Conservation (phyloP, 1,140 invertebrate genomes). For the Agraylea sexmaculata region DNA sequence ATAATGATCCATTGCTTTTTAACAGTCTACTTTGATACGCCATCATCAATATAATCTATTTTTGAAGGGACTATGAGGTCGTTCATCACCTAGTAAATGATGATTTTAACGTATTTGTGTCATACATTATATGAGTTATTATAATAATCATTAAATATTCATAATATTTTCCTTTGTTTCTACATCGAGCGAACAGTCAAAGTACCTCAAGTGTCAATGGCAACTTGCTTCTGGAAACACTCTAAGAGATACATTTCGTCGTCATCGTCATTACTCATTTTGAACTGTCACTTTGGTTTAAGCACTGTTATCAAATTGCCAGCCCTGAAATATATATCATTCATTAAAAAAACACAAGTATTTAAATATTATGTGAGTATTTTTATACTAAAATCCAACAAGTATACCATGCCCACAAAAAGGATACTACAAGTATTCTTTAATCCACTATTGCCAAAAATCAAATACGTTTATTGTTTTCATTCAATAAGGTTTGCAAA, state of each 20-base stretch:
- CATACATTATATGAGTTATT: neutral
- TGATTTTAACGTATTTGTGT: neutral
- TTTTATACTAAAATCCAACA: no score
- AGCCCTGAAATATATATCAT: no score
- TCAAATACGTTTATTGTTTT: conserved; percentile 3
- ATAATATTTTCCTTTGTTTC: conserved; percentile 34
- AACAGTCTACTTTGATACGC: conserved; percentile 17
- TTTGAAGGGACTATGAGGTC: conserved; percentile 17
- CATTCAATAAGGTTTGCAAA: conserved; percentile 11
- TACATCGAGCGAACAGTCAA: no score
- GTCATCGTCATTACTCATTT: no score
- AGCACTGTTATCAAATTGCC: no score
- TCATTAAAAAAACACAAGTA: no score
- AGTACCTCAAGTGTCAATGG: conserved; percentile 66
- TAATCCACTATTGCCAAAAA: conserved; percentile 9
- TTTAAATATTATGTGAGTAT: no score
- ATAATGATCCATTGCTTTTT: conserved; percentile 16
- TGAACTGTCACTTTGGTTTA: no score
- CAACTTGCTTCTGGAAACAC: conserved; percentile 52
- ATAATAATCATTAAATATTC: neutral
- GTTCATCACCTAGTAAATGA: conserved; percentile 13
- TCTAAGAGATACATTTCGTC: conserved; percentile 45
- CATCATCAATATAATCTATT: conserved; percentile 18
- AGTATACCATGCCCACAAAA: no score
- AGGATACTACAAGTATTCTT: no score